phyloP scores from a whole-genome alignment of 2,797 vertebrate genomes.

The Karalla daura region DNA sequence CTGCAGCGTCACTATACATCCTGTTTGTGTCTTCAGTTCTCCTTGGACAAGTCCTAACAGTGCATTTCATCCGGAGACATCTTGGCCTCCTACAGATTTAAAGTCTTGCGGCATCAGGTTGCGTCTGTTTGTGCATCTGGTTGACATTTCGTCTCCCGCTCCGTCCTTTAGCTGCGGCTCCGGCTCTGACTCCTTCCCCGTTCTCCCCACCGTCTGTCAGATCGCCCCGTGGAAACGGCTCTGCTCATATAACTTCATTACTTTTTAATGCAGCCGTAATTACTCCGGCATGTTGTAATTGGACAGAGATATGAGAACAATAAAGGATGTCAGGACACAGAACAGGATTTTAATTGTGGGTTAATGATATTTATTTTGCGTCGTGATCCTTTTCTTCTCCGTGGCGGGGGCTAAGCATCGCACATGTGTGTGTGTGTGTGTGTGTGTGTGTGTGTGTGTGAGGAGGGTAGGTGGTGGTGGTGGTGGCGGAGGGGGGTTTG shows the following conservation, averaged over 20 bases:
- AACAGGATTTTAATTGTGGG: slow-evolving; percentile 81
- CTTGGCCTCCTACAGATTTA: too few relatives aligned
- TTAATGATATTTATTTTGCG: slow-evolving; percentile 82
- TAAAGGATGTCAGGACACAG: slow-evolving; percentile 79
- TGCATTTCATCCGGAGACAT: too few relatives aligned
- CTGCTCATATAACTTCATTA: slow-evolving; percentile 85
- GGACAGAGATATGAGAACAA: slow-evolving; percentile 79
- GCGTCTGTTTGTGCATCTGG: slow-evolving; percentile 39
- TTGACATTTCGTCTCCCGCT: slow-evolving; percentile 68
- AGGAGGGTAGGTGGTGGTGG: too few relatives aligned
- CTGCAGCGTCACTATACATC: too few relatives aligned
- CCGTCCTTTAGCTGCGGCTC: slow-evolving; percentile 14
- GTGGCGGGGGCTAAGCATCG: slow-evolving; percentile 64
- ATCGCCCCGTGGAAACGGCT: slow-evolving; percentile 72
- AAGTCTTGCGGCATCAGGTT: too few relatives aligned
- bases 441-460: too few relatives aligned
- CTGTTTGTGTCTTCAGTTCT: too few relatives aligned
- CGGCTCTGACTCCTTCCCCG: background rate
- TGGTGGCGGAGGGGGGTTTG: slow-evolving; percentile 35
- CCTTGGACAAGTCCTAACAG: too few relatives aligned
- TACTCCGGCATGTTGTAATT: slow-evolving; percentile 82
- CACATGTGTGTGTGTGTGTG: too few relatives aligned
- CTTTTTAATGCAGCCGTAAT: slow-evolving; percentile 86
- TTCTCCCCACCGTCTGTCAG: slow-evolving; percentile 60
- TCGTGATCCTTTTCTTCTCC: slow-evolving; percentile 56